Base-by-base conservation (phyloP, 2,888 invertebrate genomes). In the Sinohyriopsis cumingii region DNA sequence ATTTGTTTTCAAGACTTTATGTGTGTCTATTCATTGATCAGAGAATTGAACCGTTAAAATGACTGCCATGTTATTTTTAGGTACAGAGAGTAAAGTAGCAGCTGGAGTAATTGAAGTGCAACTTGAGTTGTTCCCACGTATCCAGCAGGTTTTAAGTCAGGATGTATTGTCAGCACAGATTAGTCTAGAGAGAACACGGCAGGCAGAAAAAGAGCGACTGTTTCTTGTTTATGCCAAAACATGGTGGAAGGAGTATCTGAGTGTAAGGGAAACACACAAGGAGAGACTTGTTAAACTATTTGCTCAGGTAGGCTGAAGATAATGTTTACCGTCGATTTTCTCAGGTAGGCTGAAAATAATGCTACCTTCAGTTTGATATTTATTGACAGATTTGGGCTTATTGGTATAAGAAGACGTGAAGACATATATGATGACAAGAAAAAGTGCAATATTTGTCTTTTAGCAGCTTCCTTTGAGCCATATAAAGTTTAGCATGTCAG, bases 221-320 rank as follows among this genome's bases (percentile, higher is more conserved):
- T 90, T 90, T 73, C 83, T 90, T 18, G 88, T 89, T 9, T 90
- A 90, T 75, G 89, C 90, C 62, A 90, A 89, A 70, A 89, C 89
- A 75, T 90, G 90, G 90, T 90, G 90, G 90, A 87, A 88, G 72
- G 90, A 90, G 65, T 90, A 84, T 72, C 80, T 89, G 3, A 87
- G 89, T 73, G 89, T 90, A 56, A 68, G 89, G 33, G 84, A 84
- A 15, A 70, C 78, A 19, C 88, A 90, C 67, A 86, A 83, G 59
- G 86, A 89, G 22, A 82, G 90, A 61, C 82, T 89, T 9, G 90
- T 90, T 54, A 90, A 90, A 77, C 89, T 90, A 78, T 90, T 90
- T 86, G 90, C 90, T 62, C 87, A 88, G 84, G 88, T 89, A 72
- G 55, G 69, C 63, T 33, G 33, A 57, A 5, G 0, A 61, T 5